phyloP scores from a whole-genome alignment of 2,888 invertebrate genomes.

The Maniola hyperantus region DNA sequence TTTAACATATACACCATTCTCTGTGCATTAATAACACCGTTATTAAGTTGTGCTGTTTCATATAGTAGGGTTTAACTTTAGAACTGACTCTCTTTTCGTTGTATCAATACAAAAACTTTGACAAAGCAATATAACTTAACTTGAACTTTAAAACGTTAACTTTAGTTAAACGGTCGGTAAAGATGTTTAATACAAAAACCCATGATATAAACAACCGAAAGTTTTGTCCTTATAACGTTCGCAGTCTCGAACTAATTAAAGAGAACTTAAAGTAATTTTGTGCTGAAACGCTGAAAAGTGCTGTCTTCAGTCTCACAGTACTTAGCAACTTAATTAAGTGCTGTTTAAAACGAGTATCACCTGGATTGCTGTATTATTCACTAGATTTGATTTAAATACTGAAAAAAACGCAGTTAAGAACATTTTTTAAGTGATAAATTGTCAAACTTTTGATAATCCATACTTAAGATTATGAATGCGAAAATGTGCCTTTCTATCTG shows the following conservation, averaged over 20 bases:
- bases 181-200: constrained; percentile 12
- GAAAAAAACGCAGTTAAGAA: too few relatives aligned
- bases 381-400: not conserved
- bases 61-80: too few relatives aligned
- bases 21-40: too few relatives aligned
- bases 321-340: constrained; percentile 21
- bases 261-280: constrained; percentile 25
- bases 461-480: too few relatives aligned
- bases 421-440: too few relatives aligned
- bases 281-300: constrained; percentile 21
- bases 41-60: too few relatives aligned
- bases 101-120: not conserved
- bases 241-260: constrained; percentile 23
- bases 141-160: not conserved
- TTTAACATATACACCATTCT: too few relatives aligned
- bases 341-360: constrained; percentile 17
- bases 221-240: constrained; percentile 20
- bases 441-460: too few relatives aligned
- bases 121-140: not conserved
- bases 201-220: constrained; percentile 17
- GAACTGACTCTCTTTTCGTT: too few relatives aligned
- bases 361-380: constrained; percentile 5
- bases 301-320: constrained; percentile 16
- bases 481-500: too few relatives aligned
- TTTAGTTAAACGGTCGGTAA: constrained; percentile 5